Evolutionary conservation across 2,888 invertebrate genomes (phyloP).

Genomic region (Andrena camellia): DNA sequence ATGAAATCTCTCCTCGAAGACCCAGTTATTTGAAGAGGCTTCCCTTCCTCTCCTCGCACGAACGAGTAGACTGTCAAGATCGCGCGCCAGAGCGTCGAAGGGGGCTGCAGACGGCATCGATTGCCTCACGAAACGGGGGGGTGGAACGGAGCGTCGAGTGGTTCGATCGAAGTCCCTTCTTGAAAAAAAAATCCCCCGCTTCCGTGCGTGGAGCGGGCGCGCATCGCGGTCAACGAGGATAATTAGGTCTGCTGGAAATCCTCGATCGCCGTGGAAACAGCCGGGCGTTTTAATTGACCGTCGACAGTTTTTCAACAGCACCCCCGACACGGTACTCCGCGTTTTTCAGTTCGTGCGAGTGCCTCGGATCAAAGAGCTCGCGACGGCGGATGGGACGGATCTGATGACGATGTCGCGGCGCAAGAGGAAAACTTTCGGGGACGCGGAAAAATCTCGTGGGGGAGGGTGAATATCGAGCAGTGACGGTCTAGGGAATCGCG

Average conservation of each 20-base stretch:
- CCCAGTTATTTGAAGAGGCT: neutral
- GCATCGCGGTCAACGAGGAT: constrained; percentile 51
- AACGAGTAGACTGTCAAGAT: constrained; percentile 3
- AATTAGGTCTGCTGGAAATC: constrained; percentile 40
- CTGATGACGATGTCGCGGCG: too few species aligned
- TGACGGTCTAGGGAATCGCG: neutral
- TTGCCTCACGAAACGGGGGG: neutral
- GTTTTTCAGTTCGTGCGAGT: neutral
- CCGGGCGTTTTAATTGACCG: constrained; percentile 26
- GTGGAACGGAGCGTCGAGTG: constrained; percentile 8
- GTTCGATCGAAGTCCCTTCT: constrained; percentile 14
- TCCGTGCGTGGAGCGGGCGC: constrained; percentile 15
- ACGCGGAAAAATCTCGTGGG: neutral
- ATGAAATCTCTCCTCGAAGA: neutral
- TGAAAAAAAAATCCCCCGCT: constrained; percentile 4
- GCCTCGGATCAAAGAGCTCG: neutral
- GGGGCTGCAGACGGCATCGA: constrained; percentile 2
- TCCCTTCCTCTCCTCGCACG: neutral
- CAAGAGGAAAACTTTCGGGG: too few species aligned
- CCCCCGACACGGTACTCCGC: neutral
- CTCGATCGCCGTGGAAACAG: constrained; percentile 31
- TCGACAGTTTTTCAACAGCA: neutral
- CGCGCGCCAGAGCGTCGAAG: neutral
- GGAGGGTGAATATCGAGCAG: neutral
- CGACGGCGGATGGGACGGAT: too few species aligned